Base-by-base conservation (phyloP, 2,888 invertebrate genomes). In the Hypolimnas misippus region DNA sequence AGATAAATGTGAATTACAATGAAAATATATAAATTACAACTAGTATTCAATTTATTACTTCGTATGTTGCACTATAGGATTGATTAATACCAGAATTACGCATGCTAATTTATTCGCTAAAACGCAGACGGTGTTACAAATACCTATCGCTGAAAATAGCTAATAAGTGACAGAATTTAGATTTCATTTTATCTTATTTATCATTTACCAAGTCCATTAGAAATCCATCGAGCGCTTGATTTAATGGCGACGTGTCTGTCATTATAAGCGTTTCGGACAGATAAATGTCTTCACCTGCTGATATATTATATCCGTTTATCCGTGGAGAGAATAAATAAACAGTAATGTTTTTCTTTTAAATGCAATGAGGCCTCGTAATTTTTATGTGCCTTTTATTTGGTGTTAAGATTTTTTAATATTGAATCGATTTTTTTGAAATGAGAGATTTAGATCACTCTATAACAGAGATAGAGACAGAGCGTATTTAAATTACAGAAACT, bases 211-310 rank as follows among this genome's bases (percentile, higher is more conserved):
- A 29, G 49, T 14, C 49, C 29, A 49, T 49, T 49, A 49, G 25
- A 49, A 14, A 49, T 12, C n/a, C 49, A 49, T 49, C 29, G 49
- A 29, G 29, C 29, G 29, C 14, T 49, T 49, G 49, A 49, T 49
- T 49, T 49, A 29, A 29, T 4, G 12, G 49, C 25, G 49, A 14
- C 49, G 49, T 49, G 49, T 29, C 29, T 49, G 49, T 29, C 25
- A 49, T 49, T 14, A 8, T 14, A 49, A 49, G 14, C 12, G 16
- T 29, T 29, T 29, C 14, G 25, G 21, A 49, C n/a, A 49, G 29
- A 49, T 49, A 49, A 49, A 29, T 29, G 29, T 49, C 49, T 29
- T 7, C 14, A 49, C 16, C n/a, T 49, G 8, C 3, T 14, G 8
- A 29, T 49, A 29, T 49, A 49, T 49, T 8, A 49, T 29, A 29